A percentile compares a stretch with the other conserved stretches of the same genome.
Conservation (phyloP, 2,113 vertebrate genomes). For the Delphinus delphis region DNA sequence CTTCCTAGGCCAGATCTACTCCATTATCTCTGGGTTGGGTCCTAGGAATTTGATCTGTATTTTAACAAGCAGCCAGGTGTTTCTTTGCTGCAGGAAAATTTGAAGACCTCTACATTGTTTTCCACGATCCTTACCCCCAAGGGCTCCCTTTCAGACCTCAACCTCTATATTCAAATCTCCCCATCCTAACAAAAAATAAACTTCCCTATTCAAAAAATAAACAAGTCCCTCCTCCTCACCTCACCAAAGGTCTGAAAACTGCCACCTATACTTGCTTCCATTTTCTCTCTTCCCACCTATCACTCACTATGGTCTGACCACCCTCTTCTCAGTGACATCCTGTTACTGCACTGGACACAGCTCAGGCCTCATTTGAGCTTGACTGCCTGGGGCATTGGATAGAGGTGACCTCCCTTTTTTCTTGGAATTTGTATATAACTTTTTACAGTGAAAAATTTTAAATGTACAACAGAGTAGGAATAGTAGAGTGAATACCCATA, state of each 20-base stretch:
- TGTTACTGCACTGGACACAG: background rate
- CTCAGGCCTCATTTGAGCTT: background rate
- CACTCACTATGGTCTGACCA: background rate
- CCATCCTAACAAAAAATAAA: background rate
- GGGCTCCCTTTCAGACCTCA: background rate
- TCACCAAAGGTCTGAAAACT: background rate
- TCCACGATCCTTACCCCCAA: background rate
- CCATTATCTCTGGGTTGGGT: background rate
- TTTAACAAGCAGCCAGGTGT: background rate
- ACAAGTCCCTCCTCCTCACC: background rate
- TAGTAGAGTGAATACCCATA: background rate
- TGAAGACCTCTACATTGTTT: background rate
- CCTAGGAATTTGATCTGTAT: background rate
- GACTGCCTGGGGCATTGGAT: background rate
- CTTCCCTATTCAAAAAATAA: background rate
- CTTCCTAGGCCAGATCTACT: background rate
- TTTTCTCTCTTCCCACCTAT: background rate
- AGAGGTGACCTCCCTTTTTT: background rate
- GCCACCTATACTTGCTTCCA: background rate
- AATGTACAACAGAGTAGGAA: background rate
- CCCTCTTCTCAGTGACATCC: background rate
- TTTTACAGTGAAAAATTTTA: background rate
- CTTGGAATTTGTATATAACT: background rate
- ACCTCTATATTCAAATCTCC: background rate
- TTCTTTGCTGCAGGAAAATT: background rate